Evolutionary conservation across 2,888 invertebrate species (phyloP), one percentile per base, ranked within the genome.

Genomic region (Ochropacha duplaris): DNA sequence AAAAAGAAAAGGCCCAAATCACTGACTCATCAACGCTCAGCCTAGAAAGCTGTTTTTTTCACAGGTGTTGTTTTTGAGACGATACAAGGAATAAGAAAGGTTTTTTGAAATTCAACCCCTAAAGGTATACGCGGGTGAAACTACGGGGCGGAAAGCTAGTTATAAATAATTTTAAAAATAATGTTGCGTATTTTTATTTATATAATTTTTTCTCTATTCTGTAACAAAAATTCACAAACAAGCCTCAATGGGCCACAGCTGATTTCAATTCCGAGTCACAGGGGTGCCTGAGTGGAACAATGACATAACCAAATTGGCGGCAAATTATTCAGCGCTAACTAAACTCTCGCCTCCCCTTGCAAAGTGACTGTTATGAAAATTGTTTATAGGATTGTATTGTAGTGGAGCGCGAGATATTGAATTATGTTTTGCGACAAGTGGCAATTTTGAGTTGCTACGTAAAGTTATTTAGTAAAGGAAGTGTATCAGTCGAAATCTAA

Each of bases 271-370:
- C 74, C 56, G 61, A 65, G 61, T 68, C 50, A 60, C 54, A 67
- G 69, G 44, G 72, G 86, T 82, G 76, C 73, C 67, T 44, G 44
- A 44, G 66, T 57, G 68, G 66, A 74, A 87, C 87, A 88, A 88
- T 88, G 82, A 68, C 73, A 66, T 78, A 71, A 81, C 75, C 61
- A 78, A 87, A 87, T 85, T 82, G 79, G 64, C 63, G 62, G 68
- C 80, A 87, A 89, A 89, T 89, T 88, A 84, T 85, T 86, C 28
- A 86, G 82, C 77, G 80, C 81, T 82, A 79, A 81, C 81, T 72
- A 76, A 76, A 76, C 71, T 71, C 71, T 66, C 71, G 66, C 86
- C 74, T 71, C 68, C 74, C 69, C 64, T 70, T 58, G 65, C 54
- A 57, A 68, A 67, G 61, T 70, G 67, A 62, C 68, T 68, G 63